phyloP scores from a whole-genome alignment of 2,113 vertebrate genomes.

The Archocentrus centrarchus region DNA sequence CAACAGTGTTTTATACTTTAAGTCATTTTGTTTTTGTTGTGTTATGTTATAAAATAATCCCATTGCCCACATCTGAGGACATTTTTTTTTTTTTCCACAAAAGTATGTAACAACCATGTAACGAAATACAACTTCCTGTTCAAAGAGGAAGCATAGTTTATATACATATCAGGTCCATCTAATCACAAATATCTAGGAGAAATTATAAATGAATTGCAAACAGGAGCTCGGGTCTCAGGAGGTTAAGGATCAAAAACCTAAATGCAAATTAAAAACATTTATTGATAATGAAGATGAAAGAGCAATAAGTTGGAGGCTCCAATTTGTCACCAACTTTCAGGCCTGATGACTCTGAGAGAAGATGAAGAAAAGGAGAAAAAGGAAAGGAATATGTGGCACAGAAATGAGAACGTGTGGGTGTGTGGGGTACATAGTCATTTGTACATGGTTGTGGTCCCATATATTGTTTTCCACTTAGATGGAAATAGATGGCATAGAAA shows the following conservation, averaged over 20 bases:
- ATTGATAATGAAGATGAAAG: background rate
- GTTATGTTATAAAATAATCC: no score
- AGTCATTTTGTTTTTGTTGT: no score
- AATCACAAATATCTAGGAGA: no score
- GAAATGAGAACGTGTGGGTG: background rate
- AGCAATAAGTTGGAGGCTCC: background rate
- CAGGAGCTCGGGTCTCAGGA: no score
- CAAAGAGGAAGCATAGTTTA: no score
- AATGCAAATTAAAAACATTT: background rate
- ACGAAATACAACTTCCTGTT: no score
- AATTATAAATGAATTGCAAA: no score
- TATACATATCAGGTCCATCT: no score
- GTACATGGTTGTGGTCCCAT: background rate
- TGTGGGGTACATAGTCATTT: background rate
- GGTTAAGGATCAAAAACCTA: background rate
- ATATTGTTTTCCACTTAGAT: background rate
- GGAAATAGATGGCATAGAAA: background rate
- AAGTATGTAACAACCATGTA: no score
- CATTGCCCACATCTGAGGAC: no score
- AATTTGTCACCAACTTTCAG: rapidly evolving
- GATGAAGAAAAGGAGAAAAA: background rate
- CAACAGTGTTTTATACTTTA: no score
- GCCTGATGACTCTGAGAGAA: background rate
- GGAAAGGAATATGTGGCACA: background rate
- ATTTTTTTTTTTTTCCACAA: no score